phyloP scores from a whole-genome alignment of 2,888 invertebrate species.

The Spilosoma lubricipeda region DNA sequence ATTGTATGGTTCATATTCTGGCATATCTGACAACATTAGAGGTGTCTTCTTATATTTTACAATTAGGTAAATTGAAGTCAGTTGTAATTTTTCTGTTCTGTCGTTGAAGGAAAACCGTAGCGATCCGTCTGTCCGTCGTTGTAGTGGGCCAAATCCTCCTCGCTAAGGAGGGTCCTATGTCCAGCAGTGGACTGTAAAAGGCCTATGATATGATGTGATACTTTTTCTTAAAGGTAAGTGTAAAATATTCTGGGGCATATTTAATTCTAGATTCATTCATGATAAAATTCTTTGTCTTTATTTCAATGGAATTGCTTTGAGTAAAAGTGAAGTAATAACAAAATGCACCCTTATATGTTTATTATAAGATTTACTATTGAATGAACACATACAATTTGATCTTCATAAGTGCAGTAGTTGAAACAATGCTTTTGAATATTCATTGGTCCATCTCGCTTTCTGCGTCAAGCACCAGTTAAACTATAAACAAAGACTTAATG shows the following conservation, averaged over 20 bases:
- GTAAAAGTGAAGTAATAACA: neutral
- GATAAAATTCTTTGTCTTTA: neutral
- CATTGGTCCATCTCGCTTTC: slow-evolving; percentile 1
- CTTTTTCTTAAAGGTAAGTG: neutral
- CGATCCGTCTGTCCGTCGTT: no score
- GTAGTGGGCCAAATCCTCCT: no score
- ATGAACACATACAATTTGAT: neutral
- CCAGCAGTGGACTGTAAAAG: no score
- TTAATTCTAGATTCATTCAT: neutral
- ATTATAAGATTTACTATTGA: neutral
- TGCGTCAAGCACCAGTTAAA: neutral
- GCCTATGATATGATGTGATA: neutral
- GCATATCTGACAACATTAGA: no score
- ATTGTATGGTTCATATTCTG: no score
- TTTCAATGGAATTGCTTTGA: neutral
- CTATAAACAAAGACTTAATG: neutral
- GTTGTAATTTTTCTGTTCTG: no score
- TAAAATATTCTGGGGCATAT: neutral
- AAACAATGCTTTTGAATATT: neutral
- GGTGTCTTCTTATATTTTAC: no score
- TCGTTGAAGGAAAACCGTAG: no score
- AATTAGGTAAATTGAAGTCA: no score
- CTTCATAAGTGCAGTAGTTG: neutral
- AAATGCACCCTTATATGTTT: neutral
- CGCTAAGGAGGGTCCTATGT: no score